Base-by-base conservation (phyloP, 2,113 vertebrate genomes). In the Petrocephalus zakoni region DNA sequence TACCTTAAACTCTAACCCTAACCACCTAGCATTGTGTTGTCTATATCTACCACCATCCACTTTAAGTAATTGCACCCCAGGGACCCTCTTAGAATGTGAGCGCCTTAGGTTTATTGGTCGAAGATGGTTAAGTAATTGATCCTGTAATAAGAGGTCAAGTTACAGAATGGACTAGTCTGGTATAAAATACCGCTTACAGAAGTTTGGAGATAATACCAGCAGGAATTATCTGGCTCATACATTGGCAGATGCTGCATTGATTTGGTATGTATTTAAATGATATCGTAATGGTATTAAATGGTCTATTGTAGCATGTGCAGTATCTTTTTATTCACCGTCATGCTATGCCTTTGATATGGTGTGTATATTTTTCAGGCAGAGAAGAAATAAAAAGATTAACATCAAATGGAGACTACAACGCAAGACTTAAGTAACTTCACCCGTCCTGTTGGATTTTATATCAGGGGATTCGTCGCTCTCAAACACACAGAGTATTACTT, bases 371-470 rank as follows among this genome's bases (percentile, higher is more conserved):
- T 88, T 88, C 52, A 82, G 75, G 47, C 17, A 34, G 34, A 83
- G 81, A 34, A 58, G 2, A 8, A 29, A 82, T 52, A 52, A 34
- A 37, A 17, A n/a, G 37, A 29, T 49, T 13, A 9, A 37, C n/a
- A 42, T 49, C 10, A 58, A 6, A 88, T 85, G 81, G 75, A 84
- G 88, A 64, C 78, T 10, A 85, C 58, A 34, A 85, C 83, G 17
- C 83, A 78, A 82, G 87, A 90, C 37, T 21, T 88, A 51, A 85
- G 87, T 72, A 90, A 88, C 87, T 88, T 90, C 61, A 88, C 87
- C 1, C 87, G 75, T 56, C 89, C 89, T 8, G 52, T 78, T 17
- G 87, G 87, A 68, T 90, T 90, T 75, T 88, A 90, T 21, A 88
- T 90, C 58, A 42, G 89, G 42, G 89, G 89, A 21, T 90, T 90